phyloP scores from a whole-genome alignment of 2,888 invertebrate species.

The Tipula confusa region DNA sequence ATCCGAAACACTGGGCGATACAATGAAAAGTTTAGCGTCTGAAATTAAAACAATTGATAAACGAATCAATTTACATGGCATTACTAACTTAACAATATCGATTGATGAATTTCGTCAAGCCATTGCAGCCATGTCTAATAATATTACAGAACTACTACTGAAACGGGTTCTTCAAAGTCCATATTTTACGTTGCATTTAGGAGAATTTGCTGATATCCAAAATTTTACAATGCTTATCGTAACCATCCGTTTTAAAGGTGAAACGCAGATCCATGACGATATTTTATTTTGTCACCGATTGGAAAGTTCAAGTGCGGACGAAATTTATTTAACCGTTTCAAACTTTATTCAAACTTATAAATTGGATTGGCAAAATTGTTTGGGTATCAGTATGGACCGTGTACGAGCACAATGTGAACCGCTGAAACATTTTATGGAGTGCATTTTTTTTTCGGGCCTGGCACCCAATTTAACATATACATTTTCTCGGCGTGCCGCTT shows the following conservation, averaged over 20 bases:
- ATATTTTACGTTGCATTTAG: neutral
- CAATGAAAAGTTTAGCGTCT: neutral
- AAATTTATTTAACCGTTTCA: neutral
- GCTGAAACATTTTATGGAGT: neutral
- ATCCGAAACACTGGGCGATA: neutral
- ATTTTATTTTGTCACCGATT: neutral
- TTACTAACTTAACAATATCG: neutral
- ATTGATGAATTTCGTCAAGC: neutral
- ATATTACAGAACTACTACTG: neutral
- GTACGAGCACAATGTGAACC: neutral
- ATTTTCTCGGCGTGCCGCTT: neutral
- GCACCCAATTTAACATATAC: neutral
- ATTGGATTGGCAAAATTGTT: neutral
- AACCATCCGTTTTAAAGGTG: neutral
- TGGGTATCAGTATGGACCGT: neutral
- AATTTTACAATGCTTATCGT: neutral
- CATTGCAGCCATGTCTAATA: neutral
- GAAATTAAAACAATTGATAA: neutral
- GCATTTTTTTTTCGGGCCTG: neutral
- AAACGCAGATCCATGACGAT: neutral
- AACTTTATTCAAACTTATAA: neutral
- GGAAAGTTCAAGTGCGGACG: neutral
- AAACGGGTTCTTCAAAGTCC: neutral
- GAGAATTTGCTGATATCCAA: neutral
- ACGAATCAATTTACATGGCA: neutral